Evolutionary conservation across 1,140 invertebrate species (phyloP).

Genomic region (Paraescarpia echinospica): DNA sequence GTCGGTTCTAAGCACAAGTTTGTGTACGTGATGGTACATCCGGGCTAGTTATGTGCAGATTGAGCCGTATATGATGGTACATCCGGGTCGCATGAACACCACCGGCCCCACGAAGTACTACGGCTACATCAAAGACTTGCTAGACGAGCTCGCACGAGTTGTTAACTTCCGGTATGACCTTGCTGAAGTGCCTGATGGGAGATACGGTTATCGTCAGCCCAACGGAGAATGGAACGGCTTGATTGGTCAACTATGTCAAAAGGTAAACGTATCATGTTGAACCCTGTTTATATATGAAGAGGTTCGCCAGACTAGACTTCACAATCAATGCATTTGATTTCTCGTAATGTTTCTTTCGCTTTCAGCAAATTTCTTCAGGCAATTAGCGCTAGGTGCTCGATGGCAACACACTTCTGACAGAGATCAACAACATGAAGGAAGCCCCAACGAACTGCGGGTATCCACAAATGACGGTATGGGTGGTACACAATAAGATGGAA

Average conservation of each 20-base stretch:
- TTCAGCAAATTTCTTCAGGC: too few species aligned
- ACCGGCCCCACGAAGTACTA: constrained; percentile 4
- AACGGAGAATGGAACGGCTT: constrained; percentile 81
- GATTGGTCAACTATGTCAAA: constrained; percentile 77
- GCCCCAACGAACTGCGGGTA: too few species aligned
- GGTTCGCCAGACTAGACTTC: too few species aligned
- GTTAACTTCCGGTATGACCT: constrained; percentile 27
- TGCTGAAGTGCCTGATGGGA: constrained; percentile 23
- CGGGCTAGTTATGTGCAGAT: constrained; percentile 9
- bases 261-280: constrained; percentile 58
- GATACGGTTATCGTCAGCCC: constrained; percentile 21
- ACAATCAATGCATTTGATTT: too few species aligned
- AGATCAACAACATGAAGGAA: too few species aligned
- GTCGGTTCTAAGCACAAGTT: too few species aligned
- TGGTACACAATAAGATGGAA: too few species aligned
- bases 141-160: constrained; percentile 15
- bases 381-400: too few species aligned
- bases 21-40: too few species aligned
- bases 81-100: neutral
- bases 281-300: neutral
- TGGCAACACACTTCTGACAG: too few species aligned
- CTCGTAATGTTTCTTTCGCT: too few species aligned
- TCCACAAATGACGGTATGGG: too few species aligned
- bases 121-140: constrained; percentile 27
- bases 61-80: constrained; percentile 28